phyloP scores from a whole-genome alignment of 2,888 invertebrate genomes.

The Mimumesa dahlbomi region DNA sequence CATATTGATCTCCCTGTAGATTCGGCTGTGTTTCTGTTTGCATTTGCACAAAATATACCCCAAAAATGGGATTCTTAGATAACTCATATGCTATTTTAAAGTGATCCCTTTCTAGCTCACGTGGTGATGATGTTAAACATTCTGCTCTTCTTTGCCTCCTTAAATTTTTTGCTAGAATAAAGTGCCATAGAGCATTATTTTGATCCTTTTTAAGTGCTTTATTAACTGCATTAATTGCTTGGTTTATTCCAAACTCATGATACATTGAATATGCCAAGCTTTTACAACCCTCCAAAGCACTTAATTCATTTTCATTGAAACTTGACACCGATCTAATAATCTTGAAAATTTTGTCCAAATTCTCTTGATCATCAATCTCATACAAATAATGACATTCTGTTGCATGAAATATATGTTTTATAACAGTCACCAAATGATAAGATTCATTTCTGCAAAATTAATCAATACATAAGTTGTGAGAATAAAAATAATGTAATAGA shows the following conservation, averaged over 20 bases:
- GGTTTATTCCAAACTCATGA: constrained; percentile 5
- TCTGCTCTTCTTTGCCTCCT: constrained; percentile 17
- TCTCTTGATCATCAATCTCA: not conserved
- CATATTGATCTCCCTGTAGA: not conserved
- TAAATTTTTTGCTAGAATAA: constrained; percentile 28
- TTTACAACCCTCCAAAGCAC: constrained; percentile 19
- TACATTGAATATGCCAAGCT: constrained; percentile 9
- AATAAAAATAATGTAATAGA: not conserved
- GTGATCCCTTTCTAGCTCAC: not conserved
- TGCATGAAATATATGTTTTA: constrained; percentile 25
- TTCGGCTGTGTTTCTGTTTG: not conserved
- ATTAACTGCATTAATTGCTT: constrained; percentile 7
- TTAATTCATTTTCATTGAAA: constrained; percentile 10
- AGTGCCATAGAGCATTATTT: constrained; percentile 33
- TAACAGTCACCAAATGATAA: not conserved
- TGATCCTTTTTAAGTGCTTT: constrained; percentile 22
- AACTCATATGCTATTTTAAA: constrained; percentile 17
- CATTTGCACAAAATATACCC: constrained; percentile 28
- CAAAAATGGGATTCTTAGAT: constrained; percentile 16
- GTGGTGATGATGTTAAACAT: not conserved
- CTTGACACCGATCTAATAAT: not conserved
- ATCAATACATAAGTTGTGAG: constrained; percentile 4
- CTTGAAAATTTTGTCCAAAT: not conserved
- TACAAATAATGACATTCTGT: constrained; percentile 23
- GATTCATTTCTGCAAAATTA: constrained; percentile 17